Conservation (phyloP, 2,888 invertebrate genomes). For the Charanyca ferruginea region DNA sequence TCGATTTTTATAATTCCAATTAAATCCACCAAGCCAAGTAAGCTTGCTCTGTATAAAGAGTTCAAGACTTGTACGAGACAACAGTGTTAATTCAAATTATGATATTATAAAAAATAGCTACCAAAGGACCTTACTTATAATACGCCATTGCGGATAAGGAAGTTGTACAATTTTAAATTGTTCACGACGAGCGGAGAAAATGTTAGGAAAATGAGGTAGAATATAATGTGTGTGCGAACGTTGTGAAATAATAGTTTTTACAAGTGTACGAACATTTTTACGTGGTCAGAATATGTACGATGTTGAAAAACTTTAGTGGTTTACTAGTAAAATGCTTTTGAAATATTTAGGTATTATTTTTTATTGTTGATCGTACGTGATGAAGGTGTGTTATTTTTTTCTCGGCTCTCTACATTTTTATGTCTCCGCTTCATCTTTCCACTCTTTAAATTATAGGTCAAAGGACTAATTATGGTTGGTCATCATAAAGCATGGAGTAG, state of each 20-base stretch:
- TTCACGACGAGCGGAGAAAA: slow-evolving; percentile 9
- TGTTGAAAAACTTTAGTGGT: slow-evolving; percentile 5
- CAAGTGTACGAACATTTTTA: slow-evolving; percentile 23
- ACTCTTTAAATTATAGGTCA: not conserved
- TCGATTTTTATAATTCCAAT: not conserved
- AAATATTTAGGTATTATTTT: not conserved
- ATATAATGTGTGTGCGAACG: slow-evolving; percentile 32
- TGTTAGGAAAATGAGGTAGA: slow-evolving; percentile 37
- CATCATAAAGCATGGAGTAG: no score
- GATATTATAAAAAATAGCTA: slow-evolving; percentile 4
- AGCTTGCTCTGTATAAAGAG: not conserved
- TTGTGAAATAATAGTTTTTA: slow-evolving; percentile 45
- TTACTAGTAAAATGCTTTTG: not conserved
- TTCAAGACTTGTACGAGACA: not conserved
- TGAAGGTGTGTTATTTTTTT: no score
- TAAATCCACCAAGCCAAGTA: no score
- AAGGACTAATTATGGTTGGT: no score
- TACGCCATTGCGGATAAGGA: slow-evolving; percentile 30
- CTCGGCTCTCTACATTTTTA: no score
- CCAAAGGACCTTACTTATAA: slow-evolving; percentile 1
- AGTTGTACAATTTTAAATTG: slow-evolving; percentile 34
- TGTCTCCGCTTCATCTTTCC: no score
- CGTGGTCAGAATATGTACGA: slow-evolving; percentile 15
- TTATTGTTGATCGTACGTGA: no score
- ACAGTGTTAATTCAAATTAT: not conserved